Evolutionary conservation across 2,113 vertebrate species (phyloP).

Genomic region (Craseonycteris thonglongyai): DNA sequence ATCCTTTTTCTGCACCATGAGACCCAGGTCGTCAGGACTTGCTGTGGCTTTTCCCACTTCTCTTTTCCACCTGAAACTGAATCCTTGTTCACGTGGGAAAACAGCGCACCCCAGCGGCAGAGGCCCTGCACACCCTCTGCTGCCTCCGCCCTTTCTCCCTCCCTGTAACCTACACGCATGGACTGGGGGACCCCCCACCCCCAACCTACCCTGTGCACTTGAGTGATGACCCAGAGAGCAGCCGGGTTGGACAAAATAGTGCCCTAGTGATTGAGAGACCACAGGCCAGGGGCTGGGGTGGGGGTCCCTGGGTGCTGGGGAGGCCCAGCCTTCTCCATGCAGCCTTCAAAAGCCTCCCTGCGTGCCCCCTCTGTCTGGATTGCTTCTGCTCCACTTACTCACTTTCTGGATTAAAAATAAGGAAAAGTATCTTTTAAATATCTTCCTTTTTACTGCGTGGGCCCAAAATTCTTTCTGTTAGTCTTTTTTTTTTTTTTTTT

Average conservation of each 20-base stretch:
- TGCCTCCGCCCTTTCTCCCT: not conserved
- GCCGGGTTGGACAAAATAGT: too few species aligned
- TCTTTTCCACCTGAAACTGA: not conserved
- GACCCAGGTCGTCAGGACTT: not conserved
- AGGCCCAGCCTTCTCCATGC: not conserved
- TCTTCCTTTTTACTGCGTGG: not conserved
- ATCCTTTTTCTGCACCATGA: accelerated
- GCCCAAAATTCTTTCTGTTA: not conserved
- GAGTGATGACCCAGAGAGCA: not conserved
- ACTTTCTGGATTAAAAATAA: not conserved
- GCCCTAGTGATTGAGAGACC: accelerated
- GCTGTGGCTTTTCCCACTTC: not conserved
- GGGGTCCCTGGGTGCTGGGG: not conserved
- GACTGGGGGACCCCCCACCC: not conserved
- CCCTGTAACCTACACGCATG: accelerated
- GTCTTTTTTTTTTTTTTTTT: too few species aligned
- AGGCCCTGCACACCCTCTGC: not conserved
- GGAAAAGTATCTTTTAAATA: not conserved
- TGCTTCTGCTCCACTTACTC: not conserved
- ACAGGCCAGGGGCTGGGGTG: accelerated
- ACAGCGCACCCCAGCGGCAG: accelerated
- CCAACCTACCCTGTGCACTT: too few species aligned
- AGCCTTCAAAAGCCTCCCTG: not conserved
- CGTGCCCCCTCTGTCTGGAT: not conserved
- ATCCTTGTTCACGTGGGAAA: not conserved